A percentile compares a stretch with the other conserved stretches of the same genome.
Evolutionary conservation across 1,140 invertebrate species (phyloP).

Genomic region (Acromyrmex charruanus): DNA sequence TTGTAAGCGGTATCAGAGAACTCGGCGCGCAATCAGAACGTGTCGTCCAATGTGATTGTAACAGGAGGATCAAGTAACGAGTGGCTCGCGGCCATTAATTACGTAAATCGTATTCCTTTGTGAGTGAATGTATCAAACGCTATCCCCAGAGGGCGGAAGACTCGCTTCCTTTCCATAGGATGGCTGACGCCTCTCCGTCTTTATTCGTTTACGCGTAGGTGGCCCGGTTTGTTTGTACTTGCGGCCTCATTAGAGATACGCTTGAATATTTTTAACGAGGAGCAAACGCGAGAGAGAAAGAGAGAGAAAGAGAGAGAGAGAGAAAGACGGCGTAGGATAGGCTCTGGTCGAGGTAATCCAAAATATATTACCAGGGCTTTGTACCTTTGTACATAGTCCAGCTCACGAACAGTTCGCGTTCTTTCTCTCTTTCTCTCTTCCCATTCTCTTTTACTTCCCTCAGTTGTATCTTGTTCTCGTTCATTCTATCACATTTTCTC

Average conservation of each 20-base stretch:
- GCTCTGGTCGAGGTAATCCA: slow-evolving; percentile 80
- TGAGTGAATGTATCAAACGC: slow-evolving; percentile 47
- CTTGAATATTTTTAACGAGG: slow-evolving; percentile 82
- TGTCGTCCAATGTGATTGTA: slow-evolving; percentile 44
- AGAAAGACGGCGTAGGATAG: slow-evolving; percentile 32
- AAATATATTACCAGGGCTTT: slow-evolving; percentile 84
- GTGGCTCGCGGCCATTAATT: slow-evolving; percentile 49
- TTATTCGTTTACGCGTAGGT: slow-evolving; percentile 64
- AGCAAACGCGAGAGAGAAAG: slow-evolving; percentile 66
- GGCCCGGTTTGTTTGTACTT: slow-evolving; percentile 70
- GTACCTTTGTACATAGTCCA: slow-evolving; percentile 81
- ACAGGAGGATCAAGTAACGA: slow-evolving; percentile 31
- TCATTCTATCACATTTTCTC: slow-evolving; percentile 5
- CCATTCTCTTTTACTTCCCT: slow-evolving; percentile 15
- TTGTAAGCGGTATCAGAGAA: slow-evolving; percentile 26
- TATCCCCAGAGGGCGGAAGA: slow-evolving; percentile 14
- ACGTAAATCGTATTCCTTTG: slow-evolving; percentile 62
- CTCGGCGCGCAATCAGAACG: slow-evolving; percentile 24
- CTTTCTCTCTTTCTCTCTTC: slow-evolving; percentile 20
- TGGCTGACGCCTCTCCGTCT: background rate
- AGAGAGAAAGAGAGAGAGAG: background rate
- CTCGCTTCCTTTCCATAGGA: slow-evolving; percentile 32
- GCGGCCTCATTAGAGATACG: slow-evolving; percentile 79
- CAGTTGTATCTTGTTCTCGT: slow-evolving; percentile 36
- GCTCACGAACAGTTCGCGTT: slow-evolving; percentile 62